Evolutionary conservation across 2,797 vertebrate species (phyloP).

Genomic region (Caiman crocodilus): DNA sequence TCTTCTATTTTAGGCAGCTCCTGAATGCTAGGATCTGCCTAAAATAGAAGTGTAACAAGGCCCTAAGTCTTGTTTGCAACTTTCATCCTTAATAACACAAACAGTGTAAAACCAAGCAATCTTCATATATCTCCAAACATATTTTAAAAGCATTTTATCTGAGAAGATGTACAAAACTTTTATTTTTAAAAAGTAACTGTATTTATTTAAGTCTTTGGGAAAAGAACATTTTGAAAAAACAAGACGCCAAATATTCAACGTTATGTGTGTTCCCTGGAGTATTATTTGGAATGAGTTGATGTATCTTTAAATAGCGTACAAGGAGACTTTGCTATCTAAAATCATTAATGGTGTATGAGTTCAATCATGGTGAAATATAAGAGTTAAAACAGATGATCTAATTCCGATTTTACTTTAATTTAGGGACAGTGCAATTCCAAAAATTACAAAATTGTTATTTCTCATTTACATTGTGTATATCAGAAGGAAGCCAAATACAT

Average conservation of each 20-base stretch:
- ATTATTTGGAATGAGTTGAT: background rate
- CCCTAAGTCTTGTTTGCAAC: background rate
- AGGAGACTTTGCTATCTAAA: background rate
- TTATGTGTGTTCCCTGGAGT: background rate
- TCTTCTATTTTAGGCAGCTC: too few relatives aligned
- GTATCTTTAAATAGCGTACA: background rate
- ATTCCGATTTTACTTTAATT: background rate
- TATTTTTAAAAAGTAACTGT: background rate
- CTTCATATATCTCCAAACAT: slow-evolving; percentile 49
- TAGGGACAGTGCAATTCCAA: background rate
- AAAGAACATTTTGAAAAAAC: background rate
- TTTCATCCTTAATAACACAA: slow-evolving; percentile 10
- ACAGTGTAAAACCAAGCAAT: slow-evolving; percentile 64
- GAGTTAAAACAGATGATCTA: background rate
- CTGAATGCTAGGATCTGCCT: too few relatives aligned
- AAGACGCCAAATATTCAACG: background rate
- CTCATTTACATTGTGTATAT: background rate
- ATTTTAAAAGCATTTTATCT: slow-evolving; percentile 37
- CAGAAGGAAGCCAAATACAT: background rate
- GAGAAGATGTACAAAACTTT: slow-evolving; percentile 65
- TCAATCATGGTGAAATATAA: background rate
- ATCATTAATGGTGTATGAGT: background rate
- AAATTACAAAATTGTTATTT: background rate
- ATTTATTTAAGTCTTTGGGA: background rate
- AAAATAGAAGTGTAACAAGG: too few relatives aligned